Conservation (phyloP, 2,113 vertebrate species). For the Gallinago undulata region DNA sequence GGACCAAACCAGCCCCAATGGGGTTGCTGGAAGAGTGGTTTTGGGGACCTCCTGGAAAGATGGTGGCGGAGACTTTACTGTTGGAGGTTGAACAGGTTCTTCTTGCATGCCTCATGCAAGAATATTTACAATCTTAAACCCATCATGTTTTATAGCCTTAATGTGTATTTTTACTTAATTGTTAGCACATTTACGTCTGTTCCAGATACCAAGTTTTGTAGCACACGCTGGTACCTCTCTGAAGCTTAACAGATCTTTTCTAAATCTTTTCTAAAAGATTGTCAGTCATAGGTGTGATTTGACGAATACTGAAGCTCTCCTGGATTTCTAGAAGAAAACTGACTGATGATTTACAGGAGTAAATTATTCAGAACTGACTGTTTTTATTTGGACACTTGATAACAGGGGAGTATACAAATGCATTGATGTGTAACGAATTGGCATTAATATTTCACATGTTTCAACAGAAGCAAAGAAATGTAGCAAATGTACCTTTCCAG, state of each 20-base stretch:
- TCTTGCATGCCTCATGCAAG: not conserved
- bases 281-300: not conserved
- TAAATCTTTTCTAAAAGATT: not conserved
- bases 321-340: not conserved
- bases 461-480: not conserved
- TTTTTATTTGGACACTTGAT: constrained; percentile 42
- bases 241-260: not conserved
- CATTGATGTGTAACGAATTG: constrained; percentile 5
- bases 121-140: not conserved
- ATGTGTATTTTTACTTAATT: not conserved
- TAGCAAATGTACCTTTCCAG: not conserved
- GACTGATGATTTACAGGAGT: not conserved
- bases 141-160: not conserved
- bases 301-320: not conserved
- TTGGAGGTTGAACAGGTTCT: not conserved
- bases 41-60: not conserved
- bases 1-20: not conserved
- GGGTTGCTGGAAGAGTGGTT: not conserved
- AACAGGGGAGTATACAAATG: not conserved
- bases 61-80: not conserved
- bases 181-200: not conserved
- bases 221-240: not conserved
- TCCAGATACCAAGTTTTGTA: not conserved
- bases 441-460: constrained; percentile 36
- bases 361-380: constrained; percentile 29